Conservation (phyloP, 2,888 invertebrate genomes). For the Eudasyphora cyanicolor region DNA sequence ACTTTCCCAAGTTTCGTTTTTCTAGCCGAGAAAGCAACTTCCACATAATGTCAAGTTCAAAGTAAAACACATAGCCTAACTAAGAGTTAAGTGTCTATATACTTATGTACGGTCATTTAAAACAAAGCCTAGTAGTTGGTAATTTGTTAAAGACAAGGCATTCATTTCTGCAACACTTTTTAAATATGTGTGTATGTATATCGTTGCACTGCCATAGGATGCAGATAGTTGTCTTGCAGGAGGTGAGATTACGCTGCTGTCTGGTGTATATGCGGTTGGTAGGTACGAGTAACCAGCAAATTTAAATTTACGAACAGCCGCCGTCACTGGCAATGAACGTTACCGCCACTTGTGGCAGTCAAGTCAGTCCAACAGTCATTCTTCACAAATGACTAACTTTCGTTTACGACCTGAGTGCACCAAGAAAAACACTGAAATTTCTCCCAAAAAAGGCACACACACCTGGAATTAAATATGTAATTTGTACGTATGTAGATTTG, state of each 20-base stretch:
- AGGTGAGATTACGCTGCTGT: background rate
- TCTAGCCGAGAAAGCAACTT: too few species aligned
- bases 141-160: conserved; percentile 23
- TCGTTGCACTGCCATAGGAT: background rate
- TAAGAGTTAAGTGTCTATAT: background rate
- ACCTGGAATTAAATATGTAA: background rate
- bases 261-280: background rate
- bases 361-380: too few species aligned
- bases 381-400: conserved; percentile 46
- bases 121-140: background rate
- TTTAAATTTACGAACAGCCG: too few species aligned
- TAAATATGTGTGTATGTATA: conserved; percentile 8
- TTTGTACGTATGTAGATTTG: background rate
- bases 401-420: conserved; percentile 37
- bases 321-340: too few species aligned
- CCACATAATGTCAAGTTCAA: conserved; percentile 51
- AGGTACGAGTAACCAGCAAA: background rate
- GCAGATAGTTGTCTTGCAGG: background rate
- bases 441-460: conserved; percentile 51
- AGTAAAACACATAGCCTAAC: background rate
- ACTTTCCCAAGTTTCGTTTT: too few species aligned
- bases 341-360: background rate
- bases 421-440: conserved; percentile 27
- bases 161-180: conserved; percentile 9
- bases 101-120: conserved; percentile 32